These are phyloP conservation scores for Papilio aristodemus DNA, from an alignment of 1,140 invertebrate genomes.

Conservation along the genomic window DNA sequence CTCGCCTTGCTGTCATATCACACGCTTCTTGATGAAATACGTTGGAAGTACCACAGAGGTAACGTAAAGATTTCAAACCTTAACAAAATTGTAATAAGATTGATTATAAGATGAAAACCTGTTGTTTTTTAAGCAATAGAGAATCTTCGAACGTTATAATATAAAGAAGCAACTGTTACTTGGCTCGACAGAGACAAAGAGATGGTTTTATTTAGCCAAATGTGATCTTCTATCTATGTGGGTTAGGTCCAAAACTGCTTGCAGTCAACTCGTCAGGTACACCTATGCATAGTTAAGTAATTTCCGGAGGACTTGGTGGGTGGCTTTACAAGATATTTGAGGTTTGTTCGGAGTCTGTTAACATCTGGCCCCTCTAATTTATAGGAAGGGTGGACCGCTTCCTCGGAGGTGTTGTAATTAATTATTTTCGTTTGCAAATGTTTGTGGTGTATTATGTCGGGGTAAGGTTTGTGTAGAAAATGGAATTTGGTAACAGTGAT, in stretches of 20 bases:
- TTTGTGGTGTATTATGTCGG: slow-evolving; percentile 58
- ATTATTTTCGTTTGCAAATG: slow-evolving; percentile 73
- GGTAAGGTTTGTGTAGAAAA: slow-evolving; percentile 39
- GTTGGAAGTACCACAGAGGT: slow-evolving; percentile 33
- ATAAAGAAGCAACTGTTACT: slow-evolving; percentile 72
- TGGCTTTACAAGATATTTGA: slow-evolving; percentile 77
- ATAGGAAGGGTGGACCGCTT: slow-evolving; percentile 70
- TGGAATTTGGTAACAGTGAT: slow-evolving; percentile 45
- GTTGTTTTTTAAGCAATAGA: slow-evolving; percentile 37
- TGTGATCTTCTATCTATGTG: slow-evolving; percentile 37
- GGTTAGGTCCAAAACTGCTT: slow-evolving; percentile 42
- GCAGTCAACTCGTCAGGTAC: slow-evolving; percentile 37
- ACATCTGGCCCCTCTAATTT: slow-evolving; percentile 74
- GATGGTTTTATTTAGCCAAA: slow-evolving; percentile 40
- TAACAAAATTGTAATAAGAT: background rate
- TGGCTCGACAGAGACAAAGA: slow-evolving; percentile 70
- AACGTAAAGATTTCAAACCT: slow-evolving; percentile 34
- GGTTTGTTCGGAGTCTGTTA: slow-evolving; percentile 73
- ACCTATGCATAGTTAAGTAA: slow-evolving; percentile 58
- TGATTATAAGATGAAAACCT: slow-evolving; percentile 31
- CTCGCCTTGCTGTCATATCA: slow-evolving; percentile 75
- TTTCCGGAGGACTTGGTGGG: slow-evolving; percentile 59
- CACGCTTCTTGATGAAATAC: slow-evolving; percentile 43
- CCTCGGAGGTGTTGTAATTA: slow-evolving; percentile 72
- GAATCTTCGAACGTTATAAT: slow-evolving; percentile 68